phyloP scores from a whole-genome alignment of 2,113 vertebrate species.

The Garra rufa region DNA sequence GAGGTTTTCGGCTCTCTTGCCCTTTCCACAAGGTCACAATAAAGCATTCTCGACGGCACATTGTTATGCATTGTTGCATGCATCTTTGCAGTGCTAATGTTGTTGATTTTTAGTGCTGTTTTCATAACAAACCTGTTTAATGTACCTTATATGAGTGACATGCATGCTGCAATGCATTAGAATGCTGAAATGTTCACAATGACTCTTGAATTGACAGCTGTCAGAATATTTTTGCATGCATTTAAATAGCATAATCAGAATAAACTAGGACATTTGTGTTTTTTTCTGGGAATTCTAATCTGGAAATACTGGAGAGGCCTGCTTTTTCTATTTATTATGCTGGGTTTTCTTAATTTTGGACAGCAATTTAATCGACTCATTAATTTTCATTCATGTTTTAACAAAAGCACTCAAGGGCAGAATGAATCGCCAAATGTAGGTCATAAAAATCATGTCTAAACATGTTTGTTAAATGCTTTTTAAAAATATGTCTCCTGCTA shows the following conservation, averaged over 20 bases:
- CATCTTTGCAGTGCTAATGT: not conserved
- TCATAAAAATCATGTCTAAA: not conserved
- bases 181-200: not conserved
- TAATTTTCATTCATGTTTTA: not conserved
- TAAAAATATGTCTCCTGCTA: not conserved
- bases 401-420: not conserved
- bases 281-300: not conserved
- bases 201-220: not conserved
- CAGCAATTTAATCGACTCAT: not conserved
- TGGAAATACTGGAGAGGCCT: not conserved
- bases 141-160: not conserved
- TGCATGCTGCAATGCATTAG: not conserved
- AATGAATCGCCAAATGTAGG: not conserved
- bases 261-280: not conserved
- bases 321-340: not conserved
- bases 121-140: not conserved
- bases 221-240: not conserved
- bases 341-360: not conserved
- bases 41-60: not conserved
- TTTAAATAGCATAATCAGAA: not conserved
- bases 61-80: not conserved
- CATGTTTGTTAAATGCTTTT: not conserved
- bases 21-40: slow-evolving; percentile 19
- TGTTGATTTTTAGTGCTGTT: not conserved
- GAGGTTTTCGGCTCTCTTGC: not conserved